A percentile compares a stretch with the other conserved stretches of the same genome.
phyloP scores from a whole-genome alignment of 1,140 invertebrate genomes.

The Aphelinus atriplicis region DNA sequence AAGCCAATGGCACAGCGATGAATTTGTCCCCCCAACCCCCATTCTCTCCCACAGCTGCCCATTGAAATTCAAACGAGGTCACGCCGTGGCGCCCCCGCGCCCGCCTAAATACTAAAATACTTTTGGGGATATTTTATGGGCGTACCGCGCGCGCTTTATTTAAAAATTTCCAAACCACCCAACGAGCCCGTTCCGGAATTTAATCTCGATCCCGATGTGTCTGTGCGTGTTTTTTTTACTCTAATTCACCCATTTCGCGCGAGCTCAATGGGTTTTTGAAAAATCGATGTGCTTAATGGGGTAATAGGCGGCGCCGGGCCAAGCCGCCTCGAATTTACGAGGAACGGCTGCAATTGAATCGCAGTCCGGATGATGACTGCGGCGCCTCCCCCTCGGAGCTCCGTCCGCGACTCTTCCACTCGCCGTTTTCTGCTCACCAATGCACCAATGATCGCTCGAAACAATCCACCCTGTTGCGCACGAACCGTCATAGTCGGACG shows the following conservation, averaged over 20 bases:
- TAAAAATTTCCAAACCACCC: background rate
- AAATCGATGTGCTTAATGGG: slow-evolving; percentile 11
- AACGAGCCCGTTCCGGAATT: background rate
- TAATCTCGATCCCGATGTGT: slow-evolving; percentile 16
- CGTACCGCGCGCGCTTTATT: background rate
- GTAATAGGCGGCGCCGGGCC: background rate
- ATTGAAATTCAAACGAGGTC: slow-evolving; percentile 41
- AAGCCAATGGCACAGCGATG: slow-evolving; percentile 21
- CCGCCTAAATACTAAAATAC: slow-evolving; percentile 32
- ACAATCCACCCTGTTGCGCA: too few species aligned
- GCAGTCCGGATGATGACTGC: background rate
- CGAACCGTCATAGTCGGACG: too few species aligned
- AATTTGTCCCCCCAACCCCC: slow-evolving; percentile 10
- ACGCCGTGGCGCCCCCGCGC: background rate
- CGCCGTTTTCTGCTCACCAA: too few species aligned
- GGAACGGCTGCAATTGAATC: slow-evolving; percentile 23
- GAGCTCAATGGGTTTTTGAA: background rate
- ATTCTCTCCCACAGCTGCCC: slow-evolving; percentile 1
- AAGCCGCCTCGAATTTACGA: slow-evolving; percentile 25
- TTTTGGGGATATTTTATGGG: slow-evolving; percentile 32
- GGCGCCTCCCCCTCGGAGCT: background rate
- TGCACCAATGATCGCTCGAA: too few species aligned
- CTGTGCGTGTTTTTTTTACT: background rate
- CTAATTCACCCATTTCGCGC: background rate
- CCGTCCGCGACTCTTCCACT: too few species aligned